phyloP scores from a whole-genome alignment of 1,140 invertebrate species.

The Eriocheir sinensis region DNA sequence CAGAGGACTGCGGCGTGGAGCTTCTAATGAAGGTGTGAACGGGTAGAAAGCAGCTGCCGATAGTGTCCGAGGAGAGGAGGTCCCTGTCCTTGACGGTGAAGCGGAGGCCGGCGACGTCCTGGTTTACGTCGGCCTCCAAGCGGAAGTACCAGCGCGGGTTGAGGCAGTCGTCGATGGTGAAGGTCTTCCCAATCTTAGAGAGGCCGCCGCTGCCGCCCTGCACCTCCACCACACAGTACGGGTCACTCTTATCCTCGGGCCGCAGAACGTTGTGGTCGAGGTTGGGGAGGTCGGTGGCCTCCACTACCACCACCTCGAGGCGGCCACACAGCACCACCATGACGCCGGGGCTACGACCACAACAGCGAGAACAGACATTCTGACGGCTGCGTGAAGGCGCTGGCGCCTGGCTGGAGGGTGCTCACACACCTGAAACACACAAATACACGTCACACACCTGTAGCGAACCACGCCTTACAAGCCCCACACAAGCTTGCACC shows the following conservation, averaged over 20 bases:
- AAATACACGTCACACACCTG: neutral
- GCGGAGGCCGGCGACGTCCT: slow-evolving; percentile 73
- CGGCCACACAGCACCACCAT: slow-evolving; percentile 74
- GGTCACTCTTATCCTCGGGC: slow-evolving; percentile 76
- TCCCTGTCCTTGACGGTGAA: slow-evolving; percentile 78
- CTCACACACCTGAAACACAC: slow-evolving; percentile 55
- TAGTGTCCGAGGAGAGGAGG: slow-evolving; percentile 74
- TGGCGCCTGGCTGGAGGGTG: neutral
- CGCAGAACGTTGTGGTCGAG: slow-evolving; percentile 71
- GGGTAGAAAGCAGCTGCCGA: slow-evolving; percentile 73
- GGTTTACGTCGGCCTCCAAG: slow-evolving; percentile 70
- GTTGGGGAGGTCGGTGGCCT: slow-evolving; percentile 76
- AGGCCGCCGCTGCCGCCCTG: slow-evolving; percentile 61
- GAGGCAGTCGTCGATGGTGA: slow-evolving; percentile 77
- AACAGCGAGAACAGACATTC: neutral
- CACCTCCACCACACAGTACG: slow-evolving; percentile 76
- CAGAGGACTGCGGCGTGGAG: slow-evolving; percentile 47
- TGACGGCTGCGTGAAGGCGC: neutral
- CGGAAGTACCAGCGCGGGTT: slow-evolving; percentile 77
- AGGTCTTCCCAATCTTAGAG: slow-evolving; percentile 74
- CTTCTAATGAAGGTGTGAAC: slow-evolving; percentile 68
- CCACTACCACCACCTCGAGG: slow-evolving; percentile 77
- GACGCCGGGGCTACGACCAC: slow-evolving; percentile 62
- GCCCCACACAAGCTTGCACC: neutral
- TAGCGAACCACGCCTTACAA: no score